Evolutionary conservation across 2,113 vertebrate genomes (phyloP).

Genomic region (Dicaeum eximium): DNA sequence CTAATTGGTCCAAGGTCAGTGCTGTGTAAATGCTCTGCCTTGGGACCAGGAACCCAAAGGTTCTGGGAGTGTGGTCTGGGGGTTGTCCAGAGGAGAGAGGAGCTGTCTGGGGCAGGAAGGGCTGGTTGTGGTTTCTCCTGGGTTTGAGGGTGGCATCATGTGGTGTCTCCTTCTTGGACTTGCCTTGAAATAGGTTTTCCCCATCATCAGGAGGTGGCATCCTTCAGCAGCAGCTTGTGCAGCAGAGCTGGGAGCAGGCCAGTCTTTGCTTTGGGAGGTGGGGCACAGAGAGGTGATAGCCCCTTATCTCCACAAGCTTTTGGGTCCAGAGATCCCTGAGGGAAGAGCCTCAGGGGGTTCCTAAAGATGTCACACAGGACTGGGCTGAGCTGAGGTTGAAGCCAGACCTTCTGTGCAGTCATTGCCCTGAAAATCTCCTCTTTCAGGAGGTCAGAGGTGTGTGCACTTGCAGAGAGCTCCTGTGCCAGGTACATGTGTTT

Average conservation of each 20-base stretch:
- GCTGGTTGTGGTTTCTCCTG: background rate
- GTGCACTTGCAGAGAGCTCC: background rate
- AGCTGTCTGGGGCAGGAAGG: background rate
- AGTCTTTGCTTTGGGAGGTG: background rate
- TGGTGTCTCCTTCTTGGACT: background rate
- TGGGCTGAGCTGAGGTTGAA: background rate
- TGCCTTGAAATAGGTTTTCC: background rate
- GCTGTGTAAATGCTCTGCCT: background rate
- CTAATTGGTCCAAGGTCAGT: background rate
- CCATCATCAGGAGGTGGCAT: rapidly evolving
- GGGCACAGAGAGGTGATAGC: background rate
- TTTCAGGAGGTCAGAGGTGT: background rate
- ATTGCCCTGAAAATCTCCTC: background rate
- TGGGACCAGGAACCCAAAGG: background rate
- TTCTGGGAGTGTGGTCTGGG: background rate
- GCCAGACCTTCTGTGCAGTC: background rate
- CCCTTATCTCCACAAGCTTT: rapidly evolving
- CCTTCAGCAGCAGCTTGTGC: background rate
- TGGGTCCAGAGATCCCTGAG: background rate
- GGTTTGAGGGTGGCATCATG: background rate
- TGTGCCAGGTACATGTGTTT: rapidly evolving
- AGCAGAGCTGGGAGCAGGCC: background rate
- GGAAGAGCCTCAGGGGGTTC: background rate
- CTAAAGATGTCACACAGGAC: background rate
- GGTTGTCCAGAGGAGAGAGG: background rate